Base-by-base conservation (phyloP, 2,888 invertebrate species). In the Pachydiplax longipennis region DNA sequence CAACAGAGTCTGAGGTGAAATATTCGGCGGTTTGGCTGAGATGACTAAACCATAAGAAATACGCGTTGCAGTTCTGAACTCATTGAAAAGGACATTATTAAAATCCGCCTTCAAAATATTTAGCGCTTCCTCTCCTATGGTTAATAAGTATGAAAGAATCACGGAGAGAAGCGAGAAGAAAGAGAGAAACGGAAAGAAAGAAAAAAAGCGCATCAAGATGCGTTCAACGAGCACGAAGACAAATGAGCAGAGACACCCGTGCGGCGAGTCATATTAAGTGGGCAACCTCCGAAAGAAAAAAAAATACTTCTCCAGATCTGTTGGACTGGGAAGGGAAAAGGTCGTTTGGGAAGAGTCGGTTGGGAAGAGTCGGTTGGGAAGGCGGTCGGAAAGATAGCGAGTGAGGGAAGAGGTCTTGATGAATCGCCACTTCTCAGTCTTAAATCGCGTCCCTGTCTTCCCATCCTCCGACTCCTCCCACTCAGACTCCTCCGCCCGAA, bases 211-310 rank as follows among this genome's bases (percentile, higher is more conserved):
- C 73, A 73, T 73, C 73, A 31, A 25, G 73, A 73, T 73, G 73
- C 73, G 73, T n/a, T 44, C 81, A 44, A 81, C 87, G 40, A n/a
- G 65, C 48, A 87, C 58, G 61, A 61, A 87, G 87, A 61, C 87
- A 61, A 87, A 87, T 87, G 61, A 65, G 37, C 18, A 6, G 61
- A 87, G 65, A 40, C 87, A 65, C 87, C 65, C 61, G 87, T 61
- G 40, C 87, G 87, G 48, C 87, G 87, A 22, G 61, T 37, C 87
- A 37, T 65, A 83, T 37, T 37, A 65, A 87, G 87, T 87, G 87
- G 61, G 61, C 37, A 10, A 61, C 61, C 37, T 73, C 73, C 37
- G 31, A n/a, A 40, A 61, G 87, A 65, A 61, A 83, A 53, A 53
- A 73, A 31, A 31, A 73, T 65, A 22, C 65, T n/a, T 61, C 65